A percentile compares a stretch with the other conserved stretches of the same genome.
Conservation (phyloP, 2,888 invertebrate genomes). For the Tiphia femorata region DNA sequence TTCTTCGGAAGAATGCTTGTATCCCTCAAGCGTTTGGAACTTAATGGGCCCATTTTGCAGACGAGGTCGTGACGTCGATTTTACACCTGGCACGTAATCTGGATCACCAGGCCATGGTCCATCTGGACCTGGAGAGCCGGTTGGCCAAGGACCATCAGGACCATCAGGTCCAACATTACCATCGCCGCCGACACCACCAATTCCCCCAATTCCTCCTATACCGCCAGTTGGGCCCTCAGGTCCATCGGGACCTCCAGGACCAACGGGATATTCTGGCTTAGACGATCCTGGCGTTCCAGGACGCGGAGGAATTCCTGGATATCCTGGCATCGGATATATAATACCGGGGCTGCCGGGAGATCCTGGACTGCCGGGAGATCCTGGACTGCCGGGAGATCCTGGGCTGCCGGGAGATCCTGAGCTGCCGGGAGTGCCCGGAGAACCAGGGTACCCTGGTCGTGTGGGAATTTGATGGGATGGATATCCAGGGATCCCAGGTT, state of each 20-base stretch:
- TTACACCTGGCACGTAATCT: constrained; percentile 47
- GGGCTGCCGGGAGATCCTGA: constrained; percentile 29
- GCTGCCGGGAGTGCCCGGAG: constrained; percentile 28
- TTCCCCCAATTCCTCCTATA: constrained; percentile 44
- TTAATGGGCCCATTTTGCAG: constrained; percentile 27
- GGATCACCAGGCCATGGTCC: constrained; percentile 66
- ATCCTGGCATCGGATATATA: constrained; percentile 48
- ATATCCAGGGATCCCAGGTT: constrained; percentile 25
- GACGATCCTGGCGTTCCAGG: constrained; percentile 14
- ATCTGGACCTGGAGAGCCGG: constrained; percentile 60
- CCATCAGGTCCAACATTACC: constrained; percentile 53
- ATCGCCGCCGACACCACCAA: constrained; percentile 52
- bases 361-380: constrained; percentile 9
- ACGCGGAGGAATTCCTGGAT: constrained; percentile 50
- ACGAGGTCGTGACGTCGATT: constrained; percentile 8
- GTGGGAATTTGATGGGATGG: no score
- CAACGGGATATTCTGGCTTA: constrained; percentile 15
- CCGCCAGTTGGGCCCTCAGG: constrained; percentile 42
- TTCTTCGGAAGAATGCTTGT: constrained; percentile 7
- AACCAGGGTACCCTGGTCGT: constrained; percentile 41
- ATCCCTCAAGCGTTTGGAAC: constrained; percentile 11
- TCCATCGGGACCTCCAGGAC: constrained; percentile 36
- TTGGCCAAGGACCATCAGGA: constrained; percentile 56
- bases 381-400: constrained; percentile 23
- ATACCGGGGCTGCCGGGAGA: constrained; percentile 16